Base-by-base conservation (phyloP, 2,113 vertebrate species). In the Chloropsis hardwickii region DNA sequence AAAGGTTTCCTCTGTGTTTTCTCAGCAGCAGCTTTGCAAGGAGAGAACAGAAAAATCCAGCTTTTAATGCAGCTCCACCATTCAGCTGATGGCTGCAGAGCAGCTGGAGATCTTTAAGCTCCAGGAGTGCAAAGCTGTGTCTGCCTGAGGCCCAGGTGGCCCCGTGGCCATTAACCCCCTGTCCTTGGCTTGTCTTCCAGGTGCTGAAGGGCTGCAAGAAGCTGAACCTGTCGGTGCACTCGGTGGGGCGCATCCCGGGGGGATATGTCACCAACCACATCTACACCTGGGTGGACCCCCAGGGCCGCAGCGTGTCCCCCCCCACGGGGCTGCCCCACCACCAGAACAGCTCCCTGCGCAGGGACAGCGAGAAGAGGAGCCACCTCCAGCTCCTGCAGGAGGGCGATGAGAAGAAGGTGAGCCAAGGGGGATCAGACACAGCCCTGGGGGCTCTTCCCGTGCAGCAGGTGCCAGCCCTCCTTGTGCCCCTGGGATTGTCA, bases 241-340 rank as follows among this genome's bases (percentile, higher is more conserved):
- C 99, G 0, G 98, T 99, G 7, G 99, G 99, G 1, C 98, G 99
- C 40, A 99, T 99, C 92, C 99, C 99, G 0, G 99, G 99, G 1
- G 99, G 99, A 12, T 99, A 99, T 0, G 97, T 99, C 87, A 99
- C 99, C 97, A 99, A 99, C 97, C 99, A 99, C 85, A 99, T 99
- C 83, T 99, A 99, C 94, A 99, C 99, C 14, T 99, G 99, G 99
- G 99, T 99, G 86, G 99, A 99, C 95, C 99, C 99, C 0, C 99
- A 99, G 88, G 99, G 99, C 20, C 98, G 98, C 8, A 99, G 99
- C 2, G 98, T 98, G 82, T 99, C 99, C 20, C 99, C 99, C 0
- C 99, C 99, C 1, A 94, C 96, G 0, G 98, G 99, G 79, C 97
- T 99, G 74, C 92, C 97, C 1, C 98, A 98, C 90, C 98, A 99